A percentile compares a stretch with the other conserved stretches of the same genome.
These are phyloP conservation scores for Atractosteus spatula DNA, from an alignment of 2,113 vertebrate species.

Conservation along the genomic window DNA sequence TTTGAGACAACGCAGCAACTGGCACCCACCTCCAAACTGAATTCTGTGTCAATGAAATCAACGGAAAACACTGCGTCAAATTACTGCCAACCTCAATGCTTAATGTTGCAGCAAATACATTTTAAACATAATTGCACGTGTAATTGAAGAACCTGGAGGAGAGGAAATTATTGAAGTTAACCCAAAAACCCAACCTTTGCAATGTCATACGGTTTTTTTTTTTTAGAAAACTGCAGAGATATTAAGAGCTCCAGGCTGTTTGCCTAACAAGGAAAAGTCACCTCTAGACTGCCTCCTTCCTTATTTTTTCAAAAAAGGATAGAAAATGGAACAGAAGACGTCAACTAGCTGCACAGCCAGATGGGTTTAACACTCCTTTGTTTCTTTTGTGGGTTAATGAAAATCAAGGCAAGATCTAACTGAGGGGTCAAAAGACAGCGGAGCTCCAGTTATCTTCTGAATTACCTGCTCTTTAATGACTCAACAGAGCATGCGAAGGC, in stretches of 20 bases:
- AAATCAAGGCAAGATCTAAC: not conserved
- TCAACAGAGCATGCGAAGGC: not conserved
- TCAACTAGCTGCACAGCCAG: not conserved
- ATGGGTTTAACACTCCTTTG: not conserved
- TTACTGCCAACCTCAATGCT: not conserved
- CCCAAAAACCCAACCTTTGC: not conserved
- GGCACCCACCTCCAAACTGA: not conserved
- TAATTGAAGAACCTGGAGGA: not conserved
- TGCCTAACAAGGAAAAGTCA: not conserved
- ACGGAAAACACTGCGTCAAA: not conserved
- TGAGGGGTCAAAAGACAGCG: not conserved
- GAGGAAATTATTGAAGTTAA: not conserved
- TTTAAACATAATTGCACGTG: not conserved
- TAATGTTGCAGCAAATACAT: constrained; percentile 11
- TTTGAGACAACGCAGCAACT: not conserved
- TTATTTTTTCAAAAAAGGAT: too few relatives aligned
- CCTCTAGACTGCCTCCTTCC: not conserved
- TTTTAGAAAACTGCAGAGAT: not conserved
- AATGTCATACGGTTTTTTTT: too few relatives aligned
- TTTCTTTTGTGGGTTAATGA: not conserved
- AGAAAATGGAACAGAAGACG: not conserved
- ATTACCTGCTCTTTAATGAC: constrained; percentile 5
- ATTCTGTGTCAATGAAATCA: not conserved
- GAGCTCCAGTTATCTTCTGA: not conserved
- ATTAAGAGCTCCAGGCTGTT: not conserved